Evolutionary conservation across 53 echinoderm and acorn worm species (phyloP).

Genomic region (Patiria pectinifera): DNA sequence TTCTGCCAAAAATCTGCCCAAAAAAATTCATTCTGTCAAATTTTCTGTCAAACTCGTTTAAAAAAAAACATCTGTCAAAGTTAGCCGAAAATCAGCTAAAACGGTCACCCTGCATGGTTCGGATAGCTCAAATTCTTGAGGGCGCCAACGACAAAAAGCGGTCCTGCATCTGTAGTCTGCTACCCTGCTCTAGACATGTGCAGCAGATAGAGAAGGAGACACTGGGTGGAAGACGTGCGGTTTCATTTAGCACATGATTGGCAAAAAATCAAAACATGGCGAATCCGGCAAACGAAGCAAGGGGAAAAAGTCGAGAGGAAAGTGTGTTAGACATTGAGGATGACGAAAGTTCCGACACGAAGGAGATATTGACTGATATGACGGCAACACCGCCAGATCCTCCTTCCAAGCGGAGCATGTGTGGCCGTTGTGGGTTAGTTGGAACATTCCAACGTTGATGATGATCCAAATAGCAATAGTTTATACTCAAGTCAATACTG

Average conservation of each 20-base stretch:
- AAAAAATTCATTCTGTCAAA: too few relatives aligned
- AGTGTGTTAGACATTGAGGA: neutral
- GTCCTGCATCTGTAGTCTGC: neutral
- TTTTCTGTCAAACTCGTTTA: too few relatives aligned
- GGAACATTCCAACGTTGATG: neutral
- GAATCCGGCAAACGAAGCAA: neutral
- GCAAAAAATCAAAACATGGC: neutral
- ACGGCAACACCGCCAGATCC: slow-evolving; percentile 46
- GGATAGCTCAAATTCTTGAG: neutral
- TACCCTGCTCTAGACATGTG: neutral
- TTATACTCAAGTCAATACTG: too few relatives aligned
- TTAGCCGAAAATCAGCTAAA: too few relatives aligned
- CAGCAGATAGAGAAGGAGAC: neutral
- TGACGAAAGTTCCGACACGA: neutral
- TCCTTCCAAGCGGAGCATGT: slow-evolving; percentile 48
- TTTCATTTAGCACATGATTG: neutral
- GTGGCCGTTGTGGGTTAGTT: slow-evolving; percentile 51
- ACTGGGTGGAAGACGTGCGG: neutral
- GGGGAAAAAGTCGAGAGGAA: neutral
- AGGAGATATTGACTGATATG: slow-evolving; percentile 17
- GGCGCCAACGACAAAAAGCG: neutral
- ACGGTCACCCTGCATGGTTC: neutral
- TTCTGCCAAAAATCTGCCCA: too few relatives aligned
- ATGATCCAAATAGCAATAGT: too few relatives aligned
- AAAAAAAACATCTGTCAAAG: too few relatives aligned